Base-by-base conservation (phyloP, 2,888 invertebrate genomes). In the Philopedon plagiatum region DNA sequence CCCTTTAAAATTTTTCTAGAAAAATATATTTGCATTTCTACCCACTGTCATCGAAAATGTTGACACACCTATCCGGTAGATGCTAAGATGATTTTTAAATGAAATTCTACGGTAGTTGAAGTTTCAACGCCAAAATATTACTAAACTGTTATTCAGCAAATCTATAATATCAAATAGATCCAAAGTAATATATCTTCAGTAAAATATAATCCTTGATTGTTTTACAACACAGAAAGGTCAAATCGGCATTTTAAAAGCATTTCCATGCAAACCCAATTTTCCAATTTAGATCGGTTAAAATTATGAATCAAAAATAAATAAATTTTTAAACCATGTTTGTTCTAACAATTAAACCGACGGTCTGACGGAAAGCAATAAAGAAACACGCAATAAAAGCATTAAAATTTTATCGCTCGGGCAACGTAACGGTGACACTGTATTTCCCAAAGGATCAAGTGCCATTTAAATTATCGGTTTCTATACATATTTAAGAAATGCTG, bases 251-350 rank as follows among this genome's bases (percentile, higher is more conserved):
- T 29, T 46, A 19, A 46, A 46, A 21, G 9, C 46, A 46, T 23
- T 46, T 46, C 23, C 46, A 46, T 46, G n/a, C 29, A 54, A 29
- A 54, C 7, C 32, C 51, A 54, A 54, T 54, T 54, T 54, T 29
- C 29, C 51, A 54, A 29, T 54, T 15, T 54, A 9, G 15, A 29
- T 54, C 15, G 51, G 51, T 29, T 13, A 29, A 54, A 54, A 23
- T 29, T 54, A 15, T 9, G 18, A 32, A 54, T 54, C 29, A 54
- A 54, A 54, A 54, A 29, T 54, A 54, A 32, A 54, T 54, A 54
- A 29, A 29, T 29, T 54, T 54, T 46, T 21, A 46, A 46, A 46
- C 46, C 9, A 46, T 21, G 46, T 46, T 49, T n/a, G 51, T n/a
- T 29, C 29, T 3, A 29, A 29, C 51, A 54, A 54, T 54, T 54